Conservation (phyloP, 2,113 vertebrate species). For the Thermophis baileyi region DNA sequence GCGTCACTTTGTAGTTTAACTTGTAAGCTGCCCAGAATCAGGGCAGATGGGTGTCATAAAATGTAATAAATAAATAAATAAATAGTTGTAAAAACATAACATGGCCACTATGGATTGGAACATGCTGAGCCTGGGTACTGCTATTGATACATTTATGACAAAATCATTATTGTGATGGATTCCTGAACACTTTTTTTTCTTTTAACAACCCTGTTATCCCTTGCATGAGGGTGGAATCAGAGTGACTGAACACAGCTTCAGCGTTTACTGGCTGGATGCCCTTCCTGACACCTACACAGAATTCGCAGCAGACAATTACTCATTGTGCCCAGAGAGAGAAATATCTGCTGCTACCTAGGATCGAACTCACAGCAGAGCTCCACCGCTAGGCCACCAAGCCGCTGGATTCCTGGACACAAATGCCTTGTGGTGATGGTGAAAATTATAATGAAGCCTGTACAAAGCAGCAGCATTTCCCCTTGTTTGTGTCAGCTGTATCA, state of each 20-base stretch:
- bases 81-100: not conserved
- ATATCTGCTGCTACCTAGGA: not conserved
- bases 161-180: not conserved
- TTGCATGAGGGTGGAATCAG: not conserved
- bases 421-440: not conserved
- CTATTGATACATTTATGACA: not conserved
- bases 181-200: not conserved
- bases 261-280: not conserved
- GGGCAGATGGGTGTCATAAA: not conserved
- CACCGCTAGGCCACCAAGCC: not conserved
- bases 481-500: not conserved
- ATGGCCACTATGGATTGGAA: not conserved
- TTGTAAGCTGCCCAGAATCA: not conserved
- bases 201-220: not conserved
- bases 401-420: not conserved
- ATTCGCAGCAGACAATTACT: not conserved
- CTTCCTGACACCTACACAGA: not conserved
- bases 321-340: not conserved
- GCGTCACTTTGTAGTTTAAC: accelerated
- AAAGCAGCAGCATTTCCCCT: not conserved
- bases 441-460: not conserved
- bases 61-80: not conserved
- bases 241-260: not conserved
- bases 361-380: not conserved
- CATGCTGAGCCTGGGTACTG: not conserved